Percentiles rank a stretch among this genome's conserved stretches.
phyloP scores from a whole-genome alignment of 2,888 invertebrate species.

The Apodemia mormo region DNA sequence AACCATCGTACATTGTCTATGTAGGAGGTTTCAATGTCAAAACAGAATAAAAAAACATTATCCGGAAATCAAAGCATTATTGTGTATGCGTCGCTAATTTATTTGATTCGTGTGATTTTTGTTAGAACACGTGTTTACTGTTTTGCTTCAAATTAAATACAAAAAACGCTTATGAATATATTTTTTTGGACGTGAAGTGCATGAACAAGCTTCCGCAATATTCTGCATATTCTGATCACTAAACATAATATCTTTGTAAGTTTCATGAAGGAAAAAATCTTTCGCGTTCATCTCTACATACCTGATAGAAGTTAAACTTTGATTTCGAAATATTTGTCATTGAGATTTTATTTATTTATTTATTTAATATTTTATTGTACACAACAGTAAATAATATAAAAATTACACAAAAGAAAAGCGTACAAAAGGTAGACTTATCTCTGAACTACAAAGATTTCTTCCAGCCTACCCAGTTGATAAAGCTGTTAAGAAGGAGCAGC shows the following conservation, averaged over 20 bases:
- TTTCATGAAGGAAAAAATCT: background rate
- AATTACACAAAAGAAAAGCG: too few relatives aligned
- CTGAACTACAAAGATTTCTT: too few relatives aligned
- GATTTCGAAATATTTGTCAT: too few relatives aligned
- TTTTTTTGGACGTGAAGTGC: background rate
- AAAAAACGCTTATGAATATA: background rate
- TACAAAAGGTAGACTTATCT: too few relatives aligned
- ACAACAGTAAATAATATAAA: too few relatives aligned
- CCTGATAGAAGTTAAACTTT: too few relatives aligned
- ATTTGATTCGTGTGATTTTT: background rate
- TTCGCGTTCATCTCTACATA: too few relatives aligned
- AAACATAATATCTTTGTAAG: background rate
- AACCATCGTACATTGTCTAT: background rate
- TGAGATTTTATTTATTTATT: too few relatives aligned
- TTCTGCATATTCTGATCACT: background rate
- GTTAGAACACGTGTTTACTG: background rate
- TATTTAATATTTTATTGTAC: too few relatives aligned
- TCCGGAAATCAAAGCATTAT: background rate
- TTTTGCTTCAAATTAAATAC: slow-evolving; percentile 2
- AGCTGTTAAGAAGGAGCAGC: too few relatives aligned
- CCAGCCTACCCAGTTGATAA: too few relatives aligned
- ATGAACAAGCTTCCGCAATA: background rate
- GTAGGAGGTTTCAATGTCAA: slow-evolving; percentile 1
- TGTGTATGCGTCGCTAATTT: slow-evolving; percentile 8
- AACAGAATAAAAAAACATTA: slow-evolving; percentile 2